Conservation (phyloP, 1,140 invertebrate genomes). For the Sipha flava region DNA sequence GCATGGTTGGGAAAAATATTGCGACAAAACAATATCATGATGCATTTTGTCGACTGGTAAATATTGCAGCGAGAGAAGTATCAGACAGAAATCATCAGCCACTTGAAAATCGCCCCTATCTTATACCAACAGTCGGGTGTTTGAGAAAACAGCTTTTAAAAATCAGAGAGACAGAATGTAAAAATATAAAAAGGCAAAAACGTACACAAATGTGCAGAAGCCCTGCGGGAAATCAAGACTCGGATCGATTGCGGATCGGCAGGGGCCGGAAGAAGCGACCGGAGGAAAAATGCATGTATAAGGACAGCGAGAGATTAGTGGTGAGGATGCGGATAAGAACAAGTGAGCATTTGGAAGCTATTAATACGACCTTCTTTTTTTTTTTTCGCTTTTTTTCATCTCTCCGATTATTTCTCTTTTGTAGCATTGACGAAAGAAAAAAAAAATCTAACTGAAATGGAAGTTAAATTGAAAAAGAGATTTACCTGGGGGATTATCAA, state of each 20-base stretch:
- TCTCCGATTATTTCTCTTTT: neutral
- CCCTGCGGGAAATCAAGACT: slow-evolving; percentile 12
- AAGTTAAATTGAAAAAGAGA: slow-evolving; percentile 10
- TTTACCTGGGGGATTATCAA: neutral
- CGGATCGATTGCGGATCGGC: neutral
- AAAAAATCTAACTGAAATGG: neutral
- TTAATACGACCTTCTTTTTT: neutral
- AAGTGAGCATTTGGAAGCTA: slow-evolving; percentile 14
- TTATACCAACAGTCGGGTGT: no score
- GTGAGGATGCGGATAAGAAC: neutral
- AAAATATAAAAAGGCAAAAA: neutral
- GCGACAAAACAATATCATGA: neutral
- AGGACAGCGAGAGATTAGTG: slow-evolving; percentile 11
- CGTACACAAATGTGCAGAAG: neutral
- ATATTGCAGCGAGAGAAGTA: neutral
- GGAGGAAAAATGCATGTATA: neutral
- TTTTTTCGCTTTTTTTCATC: neutral
- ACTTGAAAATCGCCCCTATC: neutral
- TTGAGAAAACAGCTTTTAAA: slow-evolving; percentile 12
- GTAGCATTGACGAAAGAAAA: neutral
- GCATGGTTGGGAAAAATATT: neutral
- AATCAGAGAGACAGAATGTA: neutral
- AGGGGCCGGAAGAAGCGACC: neutral
- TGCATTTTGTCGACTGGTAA: neutral
- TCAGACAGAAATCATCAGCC: neutral